A percentile compares a stretch with the other conserved stretches of the same genome.
phyloP scores from a whole-genome alignment of 2,797 vertebrate species.

The Mormyrops attenuatus region DNA sequence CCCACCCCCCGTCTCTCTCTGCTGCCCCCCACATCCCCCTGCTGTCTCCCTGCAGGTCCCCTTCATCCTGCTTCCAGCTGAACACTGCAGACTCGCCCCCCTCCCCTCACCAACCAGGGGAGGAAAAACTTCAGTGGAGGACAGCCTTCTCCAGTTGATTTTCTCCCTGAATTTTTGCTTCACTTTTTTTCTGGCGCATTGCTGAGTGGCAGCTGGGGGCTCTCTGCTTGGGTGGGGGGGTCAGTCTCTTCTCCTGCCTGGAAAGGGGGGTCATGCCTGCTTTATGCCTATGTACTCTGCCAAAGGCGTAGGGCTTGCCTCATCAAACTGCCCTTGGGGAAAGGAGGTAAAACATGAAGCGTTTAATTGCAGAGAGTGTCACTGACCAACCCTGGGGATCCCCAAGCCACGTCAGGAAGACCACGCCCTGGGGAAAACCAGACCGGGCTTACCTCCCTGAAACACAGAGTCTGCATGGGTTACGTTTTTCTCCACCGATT shows the following conservation, averaged over 20 bases:
- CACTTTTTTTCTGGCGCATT: constrained; percentile 5
- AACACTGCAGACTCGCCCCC: constrained; percentile 39
- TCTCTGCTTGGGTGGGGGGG: constrained; percentile 15
- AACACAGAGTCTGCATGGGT: too few species aligned
- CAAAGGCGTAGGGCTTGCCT: neutral
- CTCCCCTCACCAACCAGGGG: neutral
- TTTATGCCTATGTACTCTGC: constrained; percentile 7
- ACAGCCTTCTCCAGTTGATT: constrained; percentile 36
- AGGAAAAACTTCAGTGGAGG: constrained; percentile 38
- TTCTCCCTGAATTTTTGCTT: neutral
- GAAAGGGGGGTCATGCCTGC: neutral
- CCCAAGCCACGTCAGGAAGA: too few species aligned
- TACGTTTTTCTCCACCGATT: too few species aligned
- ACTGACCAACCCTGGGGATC: too few species aligned
- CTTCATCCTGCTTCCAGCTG: constrained; percentile 49
- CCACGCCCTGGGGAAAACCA: too few species aligned
- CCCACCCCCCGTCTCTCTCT: constrained; percentile 22
- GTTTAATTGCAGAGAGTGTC: constrained; percentile 1
- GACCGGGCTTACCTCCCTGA: too few species aligned
- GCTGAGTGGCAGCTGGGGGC: constrained; percentile 11
- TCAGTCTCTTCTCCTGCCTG: neutral
- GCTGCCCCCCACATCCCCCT: neutral
- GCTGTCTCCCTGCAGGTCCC: constrained; percentile 31
- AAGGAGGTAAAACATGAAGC: neutral
- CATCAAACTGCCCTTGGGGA: neutral